Evolutionary conservation across 2,797 vertebrate genomes (phyloP), one percentile per base, ranked within the genome.

Genomic region (Tinamus major): DNA sequence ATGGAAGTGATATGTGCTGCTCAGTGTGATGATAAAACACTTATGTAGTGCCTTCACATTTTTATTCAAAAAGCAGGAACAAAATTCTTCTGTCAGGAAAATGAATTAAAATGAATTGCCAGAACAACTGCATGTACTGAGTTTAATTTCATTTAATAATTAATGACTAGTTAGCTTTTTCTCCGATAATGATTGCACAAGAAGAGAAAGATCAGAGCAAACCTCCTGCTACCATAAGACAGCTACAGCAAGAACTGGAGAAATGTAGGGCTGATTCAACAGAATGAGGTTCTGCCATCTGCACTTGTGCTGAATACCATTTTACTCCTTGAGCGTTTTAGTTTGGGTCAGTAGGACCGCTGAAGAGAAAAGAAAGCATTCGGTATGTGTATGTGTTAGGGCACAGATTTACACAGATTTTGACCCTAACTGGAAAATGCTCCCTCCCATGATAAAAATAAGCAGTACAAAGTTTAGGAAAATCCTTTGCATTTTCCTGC

Each of bases 121-220:
- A 92, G 91, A 87, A 93, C 31, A 85, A 76, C 79, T 75, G 33
- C 91, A 79, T 89, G 86, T 83, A 89, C 69, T 87, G 81, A 89
- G 69, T 93, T 95, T 96, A 95, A 96, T 93, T 90, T 95, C 63
- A 56, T 74, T 93, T 94, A 95, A 92, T 95, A 93, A 90, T 95
- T 95, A 87, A 95, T 93, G 89, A 80, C 62, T 78, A 95, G 62
- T 75, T 78, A 78, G 75, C 58, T 95, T 95, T 95, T 87, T 78
- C 79, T 90, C 78, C 72, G 84, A 89, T 94, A 87, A 94, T 83
- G 84, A 88, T 95, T 94, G 91, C 87, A 69, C 65, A 82, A 82
- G 69, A 58, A 82, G 68, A 42, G 64, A 86, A 95, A 94, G 89
- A 93, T 94, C 93, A 95, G 90, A 93, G 88, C 65, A 92, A 90